These are phyloP conservation scores for Ectobius pallidus DNA, from an alignment of 2,888 invertebrate species.

Conservation along the genomic window DNA sequence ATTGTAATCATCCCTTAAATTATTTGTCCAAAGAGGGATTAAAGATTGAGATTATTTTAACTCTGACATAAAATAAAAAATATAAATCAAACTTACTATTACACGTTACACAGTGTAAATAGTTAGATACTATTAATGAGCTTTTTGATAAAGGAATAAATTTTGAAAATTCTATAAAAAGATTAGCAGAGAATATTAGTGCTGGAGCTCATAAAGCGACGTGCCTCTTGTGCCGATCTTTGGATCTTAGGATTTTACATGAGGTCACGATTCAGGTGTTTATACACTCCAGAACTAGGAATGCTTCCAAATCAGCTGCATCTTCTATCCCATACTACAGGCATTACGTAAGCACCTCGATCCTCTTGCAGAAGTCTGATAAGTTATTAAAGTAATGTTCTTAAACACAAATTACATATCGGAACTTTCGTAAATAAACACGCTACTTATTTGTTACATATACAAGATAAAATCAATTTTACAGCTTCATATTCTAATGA, in stretches of 20 bases:
- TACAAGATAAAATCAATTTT: neutral
- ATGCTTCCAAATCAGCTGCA: neutral
- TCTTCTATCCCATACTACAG: neutral
- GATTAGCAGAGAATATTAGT: too few species aligned
- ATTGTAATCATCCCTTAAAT: too few species aligned
- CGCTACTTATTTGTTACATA: neutral
- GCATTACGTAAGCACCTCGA: slow-evolving; percentile 8
- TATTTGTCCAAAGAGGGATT: too few species aligned
- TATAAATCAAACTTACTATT: too few species aligned
- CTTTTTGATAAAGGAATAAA: too few species aligned
- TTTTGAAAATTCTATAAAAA: too few species aligned
- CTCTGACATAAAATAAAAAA: too few species aligned
- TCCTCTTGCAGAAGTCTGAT: slow-evolving; percentile 1
- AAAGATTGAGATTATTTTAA: too few species aligned
- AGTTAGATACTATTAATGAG: too few species aligned
- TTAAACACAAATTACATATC: slow-evolving; percentile 23
- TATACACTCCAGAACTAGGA: neutral
- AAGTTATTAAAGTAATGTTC: slow-evolving; percentile 17
- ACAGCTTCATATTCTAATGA: slow-evolving; percentile 15
- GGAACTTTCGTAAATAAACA: slow-evolving; percentile 23
- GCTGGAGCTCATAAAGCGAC: neutral
- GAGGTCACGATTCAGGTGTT: slow-evolving; percentile 1
- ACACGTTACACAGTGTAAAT: too few species aligned
- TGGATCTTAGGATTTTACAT: slow-evolving; percentile 5
- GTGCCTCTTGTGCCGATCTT: neutral